Conservation (phyloP, 2,888 invertebrate species). For the Portevinia maculata region DNA sequence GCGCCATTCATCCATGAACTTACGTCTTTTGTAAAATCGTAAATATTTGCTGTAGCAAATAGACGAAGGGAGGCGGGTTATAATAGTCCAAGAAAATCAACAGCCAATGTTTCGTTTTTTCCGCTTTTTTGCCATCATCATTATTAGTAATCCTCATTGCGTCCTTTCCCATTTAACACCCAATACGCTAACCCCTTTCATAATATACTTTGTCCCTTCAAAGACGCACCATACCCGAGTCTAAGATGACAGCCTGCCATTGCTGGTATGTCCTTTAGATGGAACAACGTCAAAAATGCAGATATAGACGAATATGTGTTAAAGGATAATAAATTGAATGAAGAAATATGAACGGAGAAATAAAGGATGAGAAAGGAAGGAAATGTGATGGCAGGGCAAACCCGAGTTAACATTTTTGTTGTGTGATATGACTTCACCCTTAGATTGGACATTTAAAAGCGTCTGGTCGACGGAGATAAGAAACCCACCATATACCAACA, state of each 20-base stretch:
- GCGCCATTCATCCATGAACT: constrained; percentile 24
- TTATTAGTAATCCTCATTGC: constrained; percentile 68
- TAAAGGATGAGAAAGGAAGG: neutral
- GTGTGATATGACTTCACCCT: constrained; percentile 69
- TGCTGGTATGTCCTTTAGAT: constrained; percentile 34
- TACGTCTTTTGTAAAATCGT: constrained; percentile 40
- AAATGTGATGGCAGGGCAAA: constrained; percentile 11
- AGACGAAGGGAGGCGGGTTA: neutral
- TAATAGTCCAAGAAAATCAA: neutral
- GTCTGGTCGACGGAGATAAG: constrained; percentile 83
- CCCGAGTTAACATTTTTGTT: constrained; percentile 69
- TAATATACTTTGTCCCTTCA: constrained; percentile 46
- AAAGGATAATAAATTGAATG: constrained; percentile 70
- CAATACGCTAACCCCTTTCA: constrained; percentile 46
- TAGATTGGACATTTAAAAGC: constrained; percentile 79
- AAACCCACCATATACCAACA: constrained; percentile 75
- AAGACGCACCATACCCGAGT: constrained; percentile 50
- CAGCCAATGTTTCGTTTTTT: constrained; percentile 34
- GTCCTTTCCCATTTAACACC: constrained; percentile 58
- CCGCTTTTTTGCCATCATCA: constrained; percentile 54
- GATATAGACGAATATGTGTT: constrained; percentile 68
- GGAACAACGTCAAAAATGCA: constrained; percentile 61
- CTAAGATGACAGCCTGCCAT: constrained; percentile 49
- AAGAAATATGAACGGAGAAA: constrained; percentile 54
- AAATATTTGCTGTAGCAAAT: constrained; percentile 48